phyloP scores from a whole-genome alignment of 2,113 vertebrate genomes.

The Brachirus orientalis region DNA sequence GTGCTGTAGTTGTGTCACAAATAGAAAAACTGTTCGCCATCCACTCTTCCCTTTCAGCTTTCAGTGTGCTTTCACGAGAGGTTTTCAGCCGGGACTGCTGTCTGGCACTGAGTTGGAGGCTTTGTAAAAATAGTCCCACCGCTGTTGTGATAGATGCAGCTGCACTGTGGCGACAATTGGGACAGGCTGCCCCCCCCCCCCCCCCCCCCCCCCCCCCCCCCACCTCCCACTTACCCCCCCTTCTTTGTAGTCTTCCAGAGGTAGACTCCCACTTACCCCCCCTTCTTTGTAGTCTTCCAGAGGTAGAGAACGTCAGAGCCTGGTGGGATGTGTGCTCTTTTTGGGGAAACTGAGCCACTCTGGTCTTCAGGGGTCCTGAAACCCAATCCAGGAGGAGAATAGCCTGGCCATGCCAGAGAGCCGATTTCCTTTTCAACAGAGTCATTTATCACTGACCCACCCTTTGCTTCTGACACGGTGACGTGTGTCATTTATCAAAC shows the following conservation, averaged over 20 bases:
- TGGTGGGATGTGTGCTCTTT: slow-evolving; percentile 79
- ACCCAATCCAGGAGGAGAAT: slow-evolving; percentile 83
- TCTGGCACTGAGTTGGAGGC: slow-evolving; percentile 62
- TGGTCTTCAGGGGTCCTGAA: slow-evolving; percentile 89
- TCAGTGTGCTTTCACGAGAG: slow-evolving; percentile 57
- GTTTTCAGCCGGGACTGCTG: slow-evolving; percentile 68
- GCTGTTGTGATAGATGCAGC: slow-evolving; percentile 81
- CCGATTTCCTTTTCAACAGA: slow-evolving; percentile 99
- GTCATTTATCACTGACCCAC: slow-evolving; percentile 98
- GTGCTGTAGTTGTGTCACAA: slow-evolving; percentile 70
- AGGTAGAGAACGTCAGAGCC: slow-evolving; percentile 64
- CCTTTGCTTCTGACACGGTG: slow-evolving; percentile 97
- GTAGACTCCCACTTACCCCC: slow-evolving; percentile 34
- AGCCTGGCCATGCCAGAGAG: slow-evolving; percentile 93
- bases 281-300: slow-evolving; percentile 26
- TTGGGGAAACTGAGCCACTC: slow-evolving; percentile 88
- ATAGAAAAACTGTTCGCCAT: slow-evolving; percentile 67
- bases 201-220: slow-evolving; percentile 59
- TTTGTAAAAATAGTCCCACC: slow-evolving; percentile 78
- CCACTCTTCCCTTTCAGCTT: slow-evolving; percentile 62
- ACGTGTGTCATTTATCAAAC: slow-evolving; percentile 99
- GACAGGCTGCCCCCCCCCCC: slow-evolving; percentile 75
- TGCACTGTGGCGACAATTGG: slow-evolving; percentile 81
- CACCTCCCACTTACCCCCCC: no score
- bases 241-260: not conserved